Percentiles rank a stretch among this genome's conserved stretches.
These are phyloP conservation scores for Harpalus rubripes DNA, from an alignment of 2,888 invertebrate species.

Conservation along the genomic window DNA sequence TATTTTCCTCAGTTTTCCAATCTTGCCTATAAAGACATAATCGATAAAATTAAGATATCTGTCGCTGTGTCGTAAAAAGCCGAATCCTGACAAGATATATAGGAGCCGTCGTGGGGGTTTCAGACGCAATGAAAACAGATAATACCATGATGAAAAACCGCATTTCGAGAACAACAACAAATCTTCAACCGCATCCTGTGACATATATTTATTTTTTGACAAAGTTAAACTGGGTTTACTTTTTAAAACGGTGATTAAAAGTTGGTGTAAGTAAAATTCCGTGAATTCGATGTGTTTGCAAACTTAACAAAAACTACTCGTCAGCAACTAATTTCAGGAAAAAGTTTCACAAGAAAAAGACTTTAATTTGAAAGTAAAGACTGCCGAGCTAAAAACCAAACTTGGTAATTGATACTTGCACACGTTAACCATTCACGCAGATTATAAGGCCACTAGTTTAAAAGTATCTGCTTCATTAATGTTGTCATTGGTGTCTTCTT, in stretches of 20 bases:
- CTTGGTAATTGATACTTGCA: conserved; percentile 5
- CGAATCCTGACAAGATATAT: conserved; percentile 46
- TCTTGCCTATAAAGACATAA: conserved; percentile 40
- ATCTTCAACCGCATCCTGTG: background rate
- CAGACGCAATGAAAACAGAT: conserved; percentile 41
- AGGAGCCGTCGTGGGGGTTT: conserved; percentile 33
- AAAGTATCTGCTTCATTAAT: no score
- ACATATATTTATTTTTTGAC: conserved; percentile 21
- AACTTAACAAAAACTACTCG: conserved; percentile 31
- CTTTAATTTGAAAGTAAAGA: conserved; percentile 19
- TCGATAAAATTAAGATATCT: conserved; percentile 51
- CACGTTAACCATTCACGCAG: background rate
- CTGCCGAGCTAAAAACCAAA: background rate
- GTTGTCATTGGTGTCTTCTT: no score
- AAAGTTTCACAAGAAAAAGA: conserved; percentile 6
- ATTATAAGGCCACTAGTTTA: background rate
- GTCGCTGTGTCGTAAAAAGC: conserved; percentile 35
- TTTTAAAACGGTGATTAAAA: conserved; percentile 30
- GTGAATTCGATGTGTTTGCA: conserved; percentile 14
- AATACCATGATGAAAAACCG: conserved; percentile 42
- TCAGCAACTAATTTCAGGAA: conserved; percentile 35
- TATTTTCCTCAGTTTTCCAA: conserved; percentile 34
- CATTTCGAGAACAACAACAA: conserved; percentile 14
- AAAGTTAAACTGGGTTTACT: background rate
- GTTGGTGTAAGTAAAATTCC: conserved; percentile 16